Conservation (phyloP, 2,888 invertebrate genomes). For the Tenthredo mesomela region DNA sequence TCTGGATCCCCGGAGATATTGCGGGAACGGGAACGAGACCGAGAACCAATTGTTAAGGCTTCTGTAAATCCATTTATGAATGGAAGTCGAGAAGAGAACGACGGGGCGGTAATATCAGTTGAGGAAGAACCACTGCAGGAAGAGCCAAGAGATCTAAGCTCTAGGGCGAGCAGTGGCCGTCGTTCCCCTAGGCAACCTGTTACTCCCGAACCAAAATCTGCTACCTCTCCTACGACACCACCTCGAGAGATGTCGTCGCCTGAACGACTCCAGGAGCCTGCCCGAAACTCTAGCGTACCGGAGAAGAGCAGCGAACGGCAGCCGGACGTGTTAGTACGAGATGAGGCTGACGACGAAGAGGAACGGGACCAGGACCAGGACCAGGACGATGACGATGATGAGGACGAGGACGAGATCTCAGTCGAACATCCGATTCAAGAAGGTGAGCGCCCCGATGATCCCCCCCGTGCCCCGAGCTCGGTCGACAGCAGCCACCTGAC, state of each 20-base stretch:
- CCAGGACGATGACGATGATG: conserved; percentile 68
- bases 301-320: conserved; percentile 20
- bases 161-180: conserved; percentile 70
- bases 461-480: conserved; percentile 79
- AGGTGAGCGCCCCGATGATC: conserved; percentile 68
- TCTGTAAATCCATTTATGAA: conserved; percentile 59
- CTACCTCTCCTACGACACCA: conserved; percentile 54
- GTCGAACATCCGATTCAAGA: conserved; percentile 60
- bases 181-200: conserved; percentile 68
- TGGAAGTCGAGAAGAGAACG: conserved; percentile 58
- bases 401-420: conserved; percentile 67
- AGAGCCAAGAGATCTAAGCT: conserved; percentile 74
- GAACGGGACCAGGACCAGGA: conserved; percentile 63
- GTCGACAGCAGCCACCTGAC: conserved; percentile 81
- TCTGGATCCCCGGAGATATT: conserved; percentile 65
- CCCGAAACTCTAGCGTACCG: neutral
- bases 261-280: conserved; percentile 24
- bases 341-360: conserved; percentile 11
- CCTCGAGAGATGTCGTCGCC: conserved; percentile 53
- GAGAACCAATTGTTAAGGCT: conserved; percentile 62
- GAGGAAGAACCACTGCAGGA: conserved; percentile 67
- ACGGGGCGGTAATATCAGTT: conserved; percentile 37
- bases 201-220: conserved; percentile 69
- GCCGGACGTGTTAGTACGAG: neutral
- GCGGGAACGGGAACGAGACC: conserved; percentile 41